Evolutionary conservation across 2,797 vertebrate species (phyloP).

Genomic region (Helicolenus hilgendorfi): DNA sequence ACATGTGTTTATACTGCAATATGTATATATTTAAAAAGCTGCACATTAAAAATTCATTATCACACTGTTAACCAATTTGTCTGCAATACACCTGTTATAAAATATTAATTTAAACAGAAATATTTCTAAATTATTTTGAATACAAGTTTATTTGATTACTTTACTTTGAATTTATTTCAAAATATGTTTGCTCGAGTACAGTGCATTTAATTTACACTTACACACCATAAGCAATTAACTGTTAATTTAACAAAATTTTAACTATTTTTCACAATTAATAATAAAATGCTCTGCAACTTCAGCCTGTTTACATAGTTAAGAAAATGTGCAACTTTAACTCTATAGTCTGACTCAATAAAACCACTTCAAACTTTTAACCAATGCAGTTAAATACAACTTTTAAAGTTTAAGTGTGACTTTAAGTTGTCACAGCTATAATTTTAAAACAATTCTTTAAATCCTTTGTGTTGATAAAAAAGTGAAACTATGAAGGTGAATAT

Average conservation of each 20-base stretch:
- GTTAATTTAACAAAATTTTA: background rate
- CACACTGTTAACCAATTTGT: background rate
- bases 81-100: constrained; percentile 12
- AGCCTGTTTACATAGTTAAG: background rate
- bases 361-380: background rate
- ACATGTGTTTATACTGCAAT: background rate
- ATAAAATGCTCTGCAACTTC: constrained; percentile 13
- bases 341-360: background rate
- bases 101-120: background rate
- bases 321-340: background rate
- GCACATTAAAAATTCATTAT: background rate
- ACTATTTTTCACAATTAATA: background rate
- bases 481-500: constrained; percentile 5
- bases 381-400: background rate
- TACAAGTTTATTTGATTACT: background rate
- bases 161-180: background rate
- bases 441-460: background rate
- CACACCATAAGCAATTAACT: background rate
- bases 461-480: background rate
- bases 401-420: background rate
- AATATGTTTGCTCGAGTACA: background rate
- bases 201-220: background rate
- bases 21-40: background rate
- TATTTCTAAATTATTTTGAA: background rate
- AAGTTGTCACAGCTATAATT: background rate